phyloP scores from a whole-genome alignment of 2,797 vertebrate genomes.

The Gymnoscopelus microlampas region DNA sequence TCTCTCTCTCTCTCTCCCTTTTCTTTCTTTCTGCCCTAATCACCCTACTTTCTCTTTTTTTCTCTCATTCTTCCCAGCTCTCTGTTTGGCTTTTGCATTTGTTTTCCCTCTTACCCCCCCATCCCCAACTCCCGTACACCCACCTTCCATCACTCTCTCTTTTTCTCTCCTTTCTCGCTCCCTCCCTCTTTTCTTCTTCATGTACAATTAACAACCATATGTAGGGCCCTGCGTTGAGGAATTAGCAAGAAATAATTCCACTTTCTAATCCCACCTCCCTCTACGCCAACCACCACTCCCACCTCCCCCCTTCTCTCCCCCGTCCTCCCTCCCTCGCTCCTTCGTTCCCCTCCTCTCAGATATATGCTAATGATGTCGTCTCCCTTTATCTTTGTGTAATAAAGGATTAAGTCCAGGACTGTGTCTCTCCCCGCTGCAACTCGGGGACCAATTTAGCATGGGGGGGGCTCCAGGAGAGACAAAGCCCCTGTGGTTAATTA shows the following conservation, averaged over 20 bases:
- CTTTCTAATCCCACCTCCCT: constrained; percentile 77
- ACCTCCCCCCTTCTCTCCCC: no score
- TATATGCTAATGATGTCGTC: constrained; percentile 87
- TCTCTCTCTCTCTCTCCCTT: constrained; percentile 16
- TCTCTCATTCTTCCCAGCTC: constrained; percentile 24
- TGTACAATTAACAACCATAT: constrained; percentile 77
- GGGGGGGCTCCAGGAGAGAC: constrained; percentile 80
- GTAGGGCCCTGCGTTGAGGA: constrained; percentile 79
- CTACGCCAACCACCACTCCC: background rate
- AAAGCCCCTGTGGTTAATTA: constrained; percentile 86
- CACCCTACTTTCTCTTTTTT: constrained; percentile 50
- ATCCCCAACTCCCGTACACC: background rate
- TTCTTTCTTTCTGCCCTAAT: constrained; percentile 30
- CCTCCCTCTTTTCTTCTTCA: constrained; percentile 55
- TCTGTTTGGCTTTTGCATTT: background rate
- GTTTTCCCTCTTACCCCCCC: constrained; percentile 1
- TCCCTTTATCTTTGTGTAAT: constrained; percentile 89
- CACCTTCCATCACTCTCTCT: constrained; percentile 1
- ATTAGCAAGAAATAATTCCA: constrained; percentile 83
- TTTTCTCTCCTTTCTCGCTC: constrained; percentile 22
- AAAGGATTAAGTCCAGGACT: constrained; percentile 86
- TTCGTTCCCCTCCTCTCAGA: constrained; percentile 54
- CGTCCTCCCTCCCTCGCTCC: background rate
- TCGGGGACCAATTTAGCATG: constrained; percentile 87
- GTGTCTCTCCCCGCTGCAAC: constrained; percentile 82